Conservation (phyloP, 2,797 vertebrate species). For the Champsocephalus esox region DNA sequence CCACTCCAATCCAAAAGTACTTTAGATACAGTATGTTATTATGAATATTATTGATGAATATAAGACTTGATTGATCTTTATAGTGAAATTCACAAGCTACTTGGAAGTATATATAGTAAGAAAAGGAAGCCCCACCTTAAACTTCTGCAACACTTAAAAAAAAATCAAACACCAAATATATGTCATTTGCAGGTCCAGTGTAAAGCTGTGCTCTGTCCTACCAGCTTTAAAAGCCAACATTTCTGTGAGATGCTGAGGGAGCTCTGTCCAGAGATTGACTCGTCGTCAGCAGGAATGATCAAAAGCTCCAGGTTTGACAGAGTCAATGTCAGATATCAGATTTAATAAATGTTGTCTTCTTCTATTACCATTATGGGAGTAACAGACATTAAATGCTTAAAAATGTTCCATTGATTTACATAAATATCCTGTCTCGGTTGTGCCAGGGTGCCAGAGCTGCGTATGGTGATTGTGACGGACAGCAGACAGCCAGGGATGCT, state of each 20-base stretch:
- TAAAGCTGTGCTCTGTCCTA: slow-evolving; percentile 90
- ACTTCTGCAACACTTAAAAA: too few relatives aligned
- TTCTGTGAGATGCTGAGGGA: slow-evolving; percentile 90
- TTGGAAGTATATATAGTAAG: too few relatives aligned
- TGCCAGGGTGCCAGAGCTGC: slow-evolving; percentile 89
- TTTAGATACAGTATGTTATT: too few relatives aligned
- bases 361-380: not conserved
- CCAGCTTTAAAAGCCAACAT: slow-evolving; percentile 88
- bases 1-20: too few relatives aligned
- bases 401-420: slow-evolving; percentile 16
- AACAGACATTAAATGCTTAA: not conserved
- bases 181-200: slow-evolving; percentile 87
- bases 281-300: slow-evolving; percentile 76
- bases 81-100: too few relatives aligned
- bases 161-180: not conserved
- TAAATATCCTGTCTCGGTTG: not conserved
- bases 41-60: too few relatives aligned
- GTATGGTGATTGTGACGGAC: slow-evolving; percentile 86
- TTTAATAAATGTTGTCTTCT: not conserved
- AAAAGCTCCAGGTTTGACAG: slow-evolving; percentile 86
- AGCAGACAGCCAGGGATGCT: slow-evolving; percentile 87
- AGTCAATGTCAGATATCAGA: not conserved
- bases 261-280: slow-evolving; percentile 88
- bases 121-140: too few relatives aligned
- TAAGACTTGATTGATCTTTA: too few relatives aligned